Evolutionary conservation across 2,797 vertebrate genomes (phyloP), one percentile per base, ranked within the genome.

Genomic region (Gymnopithys bicolor): DNA sequence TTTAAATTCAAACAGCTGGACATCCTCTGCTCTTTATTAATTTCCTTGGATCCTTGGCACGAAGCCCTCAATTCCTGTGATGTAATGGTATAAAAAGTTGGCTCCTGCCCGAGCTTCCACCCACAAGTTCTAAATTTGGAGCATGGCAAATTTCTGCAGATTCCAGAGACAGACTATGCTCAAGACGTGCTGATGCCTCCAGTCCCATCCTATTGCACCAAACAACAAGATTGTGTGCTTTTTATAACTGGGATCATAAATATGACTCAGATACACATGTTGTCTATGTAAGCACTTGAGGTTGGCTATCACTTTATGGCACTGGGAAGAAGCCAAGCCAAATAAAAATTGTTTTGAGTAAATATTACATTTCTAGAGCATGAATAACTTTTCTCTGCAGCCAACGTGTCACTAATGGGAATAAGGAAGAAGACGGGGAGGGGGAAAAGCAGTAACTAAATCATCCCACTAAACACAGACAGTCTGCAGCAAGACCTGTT

Each of bases 51-150:
- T 91, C 91, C 82, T 94, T 92, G 78, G 95, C 89, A 80, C 0
- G 0, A 83, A 95, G 95, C 89, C 91, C 84, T 91, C 49, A 41
- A 93, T 95, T 97, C 96, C 92, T 94, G 94, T 97, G 98, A 98
- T 97, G 97, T 97, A 97, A 98, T 95, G 62, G 96, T 91, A 95
- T 95, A 97, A 97, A 96, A 97, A 95, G 95, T 95, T 94, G 97
- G 96, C 97, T 96, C 84, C 94, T 89, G 94, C 92, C 94, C 63
- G 86, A 81, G 91, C 58, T 95, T 97, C 97, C 68, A 77, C 96
- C 97, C 96, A 96, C 84, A 67, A 96, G 94, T 93, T 95, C 97
- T 98, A 98, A 98, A 97, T 97, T 97, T 97, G 97, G 98, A 98
- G 90, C 94, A 93, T 75, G 95, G 96, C 96, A 95, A 91, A 97